Conservation (phyloP, 2,113 vertebrate species). For the Pampusana beccarii region DNA sequence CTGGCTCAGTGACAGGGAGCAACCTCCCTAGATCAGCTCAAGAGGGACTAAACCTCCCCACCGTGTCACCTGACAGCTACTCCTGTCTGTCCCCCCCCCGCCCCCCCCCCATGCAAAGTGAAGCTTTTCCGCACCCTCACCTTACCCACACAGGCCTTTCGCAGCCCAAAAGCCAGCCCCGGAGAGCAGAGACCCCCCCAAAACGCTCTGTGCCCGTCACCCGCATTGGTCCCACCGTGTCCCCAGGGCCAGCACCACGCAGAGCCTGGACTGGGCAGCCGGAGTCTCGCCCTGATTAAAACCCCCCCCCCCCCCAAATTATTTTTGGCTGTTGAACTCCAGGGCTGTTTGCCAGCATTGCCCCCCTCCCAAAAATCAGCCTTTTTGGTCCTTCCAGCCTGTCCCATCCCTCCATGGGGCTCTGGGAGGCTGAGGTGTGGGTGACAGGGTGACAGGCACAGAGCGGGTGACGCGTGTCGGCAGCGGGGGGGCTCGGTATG, state of each 20-base stretch:
- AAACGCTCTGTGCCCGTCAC: not conserved
- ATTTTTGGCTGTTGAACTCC: not conserved
- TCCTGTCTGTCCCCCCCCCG: not conserved
- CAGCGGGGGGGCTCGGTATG: constrained; percentile 30
- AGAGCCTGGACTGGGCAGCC: not conserved
- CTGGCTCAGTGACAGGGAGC: not conserved
- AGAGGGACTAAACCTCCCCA: not conserved
- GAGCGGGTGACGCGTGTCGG: constrained; percentile 47
- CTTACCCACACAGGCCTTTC: not conserved
- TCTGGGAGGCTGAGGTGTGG: constrained; percentile 45
- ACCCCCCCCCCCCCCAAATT: not conserved
- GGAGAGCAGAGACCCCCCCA: not conserved
- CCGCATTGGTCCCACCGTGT: not conserved
- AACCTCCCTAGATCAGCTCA: not conserved
- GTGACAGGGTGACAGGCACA: constrained; percentile 55
- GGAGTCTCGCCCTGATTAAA: not conserved
- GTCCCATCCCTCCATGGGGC: not conserved
- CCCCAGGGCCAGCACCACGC: not conserved
- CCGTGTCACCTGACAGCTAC: not conserved
- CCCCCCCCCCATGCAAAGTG: not conserved
- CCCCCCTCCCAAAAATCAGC: not conserved
- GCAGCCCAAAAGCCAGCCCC: not conserved
- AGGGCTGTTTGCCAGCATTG: not conserved
- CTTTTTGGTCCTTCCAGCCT: not conserved
- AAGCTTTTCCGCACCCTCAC: not conserved